These are phyloP conservation scores for Drosophila takahashii DNA, from an alignment of 1,140 invertebrate species.

Conservation along the genomic window DNA sequence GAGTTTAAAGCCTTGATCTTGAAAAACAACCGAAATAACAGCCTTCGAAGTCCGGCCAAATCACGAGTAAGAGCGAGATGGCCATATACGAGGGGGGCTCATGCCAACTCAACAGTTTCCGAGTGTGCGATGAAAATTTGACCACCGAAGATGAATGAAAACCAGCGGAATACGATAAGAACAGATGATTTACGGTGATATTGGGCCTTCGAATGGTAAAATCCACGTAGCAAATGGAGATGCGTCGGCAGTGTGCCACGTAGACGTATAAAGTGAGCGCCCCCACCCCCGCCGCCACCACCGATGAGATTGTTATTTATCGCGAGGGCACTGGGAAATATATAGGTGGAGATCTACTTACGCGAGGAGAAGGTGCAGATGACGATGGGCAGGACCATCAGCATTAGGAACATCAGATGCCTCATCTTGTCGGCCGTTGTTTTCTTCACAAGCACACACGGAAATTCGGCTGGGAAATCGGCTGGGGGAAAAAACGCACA, in stretches of 20 bases:
- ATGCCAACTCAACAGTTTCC: constrained; percentile 76
- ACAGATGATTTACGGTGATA: neutral
- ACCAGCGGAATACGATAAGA: neutral
- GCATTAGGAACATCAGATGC: constrained; percentile 86
- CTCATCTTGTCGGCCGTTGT: constrained; percentile 85
- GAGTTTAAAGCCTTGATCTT: neutral
- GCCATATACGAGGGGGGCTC: neutral
- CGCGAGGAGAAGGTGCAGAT: constrained; percentile 86
- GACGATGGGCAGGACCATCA: constrained; percentile 86
- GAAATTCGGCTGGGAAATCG: constrained; percentile 18
- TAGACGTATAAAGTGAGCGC: constrained; percentile 13
- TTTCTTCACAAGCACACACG: constrained; percentile 12
- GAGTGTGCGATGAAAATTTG: neutral
- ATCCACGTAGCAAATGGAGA: constrained; percentile 24
- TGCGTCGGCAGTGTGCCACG: constrained; percentile 28
- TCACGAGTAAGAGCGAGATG: constrained; percentile 48
- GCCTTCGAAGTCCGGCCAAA: neutral
- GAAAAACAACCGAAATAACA: neutral
- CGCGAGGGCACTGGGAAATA: neutral
- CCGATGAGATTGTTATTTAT: neutral
- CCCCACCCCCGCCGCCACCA: constrained; percentile 1
- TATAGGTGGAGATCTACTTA: constrained; percentile 83
- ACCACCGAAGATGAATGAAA: constrained; percentile 28
- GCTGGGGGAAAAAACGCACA: constrained; percentile 19
- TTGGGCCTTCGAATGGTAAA: neutral